These are phyloP conservation scores for Sparidentex hasta DNA, from an alignment of 2,797 vertebrate species.

Conservation along the genomic window DNA sequence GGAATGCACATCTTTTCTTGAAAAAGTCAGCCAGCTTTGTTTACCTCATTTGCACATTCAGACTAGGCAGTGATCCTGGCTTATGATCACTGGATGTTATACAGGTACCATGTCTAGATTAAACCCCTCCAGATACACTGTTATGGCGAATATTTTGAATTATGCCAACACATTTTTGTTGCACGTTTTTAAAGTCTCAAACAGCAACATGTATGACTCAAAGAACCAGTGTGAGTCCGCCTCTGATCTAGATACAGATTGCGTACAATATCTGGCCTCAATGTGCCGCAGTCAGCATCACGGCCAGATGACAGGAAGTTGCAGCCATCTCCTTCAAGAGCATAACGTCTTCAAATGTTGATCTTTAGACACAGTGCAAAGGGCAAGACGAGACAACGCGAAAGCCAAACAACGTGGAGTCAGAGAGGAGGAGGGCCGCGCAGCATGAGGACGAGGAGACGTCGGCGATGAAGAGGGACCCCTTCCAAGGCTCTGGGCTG, in stretches of 20 bases:
- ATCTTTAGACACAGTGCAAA: not conserved
- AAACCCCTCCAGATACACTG: no score
- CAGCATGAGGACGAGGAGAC: not conserved
- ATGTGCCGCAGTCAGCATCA: not conserved
- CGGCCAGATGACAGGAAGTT: not conserved
- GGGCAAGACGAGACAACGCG: not conserved
- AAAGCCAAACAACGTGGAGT: not conserved
- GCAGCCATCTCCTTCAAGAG: not conserved
- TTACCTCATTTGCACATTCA: not conserved
- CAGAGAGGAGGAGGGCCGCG: not conserved
- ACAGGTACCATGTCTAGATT: no score
- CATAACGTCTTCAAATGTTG: no score
- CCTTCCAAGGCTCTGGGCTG: not conserved
- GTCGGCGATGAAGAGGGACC: not conserved
- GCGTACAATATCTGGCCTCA: not conserved
- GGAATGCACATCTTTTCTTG: not conserved
- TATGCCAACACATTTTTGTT: no score
- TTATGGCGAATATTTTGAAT: no score
- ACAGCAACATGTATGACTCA: not conserved
- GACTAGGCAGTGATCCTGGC: no score
- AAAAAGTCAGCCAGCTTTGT: not conserved
- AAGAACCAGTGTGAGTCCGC: not conserved
- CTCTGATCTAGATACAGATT: constrained; percentile 4
- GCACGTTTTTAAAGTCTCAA: not conserved
- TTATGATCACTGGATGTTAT: no score